Conservation (phyloP, 2,888 invertebrate species). For the Apoda limacodes region DNA sequence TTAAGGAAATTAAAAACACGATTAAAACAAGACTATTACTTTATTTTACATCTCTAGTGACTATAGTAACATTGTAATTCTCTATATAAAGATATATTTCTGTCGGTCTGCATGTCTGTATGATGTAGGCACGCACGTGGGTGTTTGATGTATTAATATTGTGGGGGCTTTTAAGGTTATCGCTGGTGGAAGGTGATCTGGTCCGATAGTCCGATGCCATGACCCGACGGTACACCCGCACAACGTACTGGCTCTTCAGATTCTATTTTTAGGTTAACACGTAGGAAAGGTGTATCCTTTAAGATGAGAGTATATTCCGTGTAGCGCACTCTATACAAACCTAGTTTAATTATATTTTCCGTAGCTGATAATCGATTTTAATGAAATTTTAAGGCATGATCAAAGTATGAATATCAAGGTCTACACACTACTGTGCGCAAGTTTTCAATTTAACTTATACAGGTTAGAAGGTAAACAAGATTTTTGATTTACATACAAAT, state of each 20-base stretch:
- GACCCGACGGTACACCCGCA: constrained; percentile 33
- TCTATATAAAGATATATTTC: constrained; percentile 5
- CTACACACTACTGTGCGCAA: too few species aligned
- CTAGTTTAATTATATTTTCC: background rate
- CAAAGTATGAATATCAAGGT: too few species aligned
- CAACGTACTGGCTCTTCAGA: constrained; percentile 17
- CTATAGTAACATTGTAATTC: constrained; percentile 4
- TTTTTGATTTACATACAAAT: too few species aligned
- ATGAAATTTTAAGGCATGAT: background rate
- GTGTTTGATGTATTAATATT: constrained; percentile 67
- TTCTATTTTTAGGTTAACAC: too few species aligned
- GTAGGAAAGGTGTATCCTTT: background rate
- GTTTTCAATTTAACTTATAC: too few species aligned
- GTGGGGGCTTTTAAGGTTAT: constrained; percentile 67
- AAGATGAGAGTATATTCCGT: too few species aligned
- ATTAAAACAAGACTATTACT: too few species aligned
- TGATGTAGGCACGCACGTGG: constrained; percentile 40
- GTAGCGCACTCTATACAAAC: too few species aligned
- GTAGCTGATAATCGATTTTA: background rate
- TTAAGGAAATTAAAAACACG: too few species aligned
- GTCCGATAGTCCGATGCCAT: constrained; percentile 61
- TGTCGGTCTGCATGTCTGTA: constrained; percentile 10
- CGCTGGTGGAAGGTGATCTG: constrained; percentile 65
- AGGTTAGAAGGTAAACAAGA: too few species aligned
- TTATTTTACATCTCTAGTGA: too few species aligned